phyloP scores from a whole-genome alignment of 1,140 invertebrate genomes.

The Papilio machaon region DNA sequence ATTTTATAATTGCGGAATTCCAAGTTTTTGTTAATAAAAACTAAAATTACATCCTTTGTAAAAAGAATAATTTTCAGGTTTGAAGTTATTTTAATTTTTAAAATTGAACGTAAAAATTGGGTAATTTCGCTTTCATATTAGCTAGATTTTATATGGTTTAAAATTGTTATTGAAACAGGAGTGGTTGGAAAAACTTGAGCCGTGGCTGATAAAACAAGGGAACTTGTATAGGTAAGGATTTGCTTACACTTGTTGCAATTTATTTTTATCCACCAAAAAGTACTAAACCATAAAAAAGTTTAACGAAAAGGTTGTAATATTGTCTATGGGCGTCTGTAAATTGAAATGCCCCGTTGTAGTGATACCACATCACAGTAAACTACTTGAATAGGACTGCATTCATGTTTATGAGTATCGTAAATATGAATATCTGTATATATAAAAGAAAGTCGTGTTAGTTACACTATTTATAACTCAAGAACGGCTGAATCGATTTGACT shows the following conservation, averaged over 20 bases:
- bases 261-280: not conserved
- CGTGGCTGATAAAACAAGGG: constrained; percentile 75
- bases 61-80: not conserved
- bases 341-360: not conserved
- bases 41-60: not conserved
- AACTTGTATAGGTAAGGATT: constrained; percentile 74
- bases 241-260: constrained; percentile 47
- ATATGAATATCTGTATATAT: too few species aligned
- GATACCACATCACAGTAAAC: not conserved
- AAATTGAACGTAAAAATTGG: not conserved
- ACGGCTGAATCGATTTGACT: too few species aligned
- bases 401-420: not conserved
- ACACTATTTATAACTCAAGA: too few species aligned
- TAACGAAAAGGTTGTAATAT: not conserved
- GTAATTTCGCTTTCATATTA: not conserved
- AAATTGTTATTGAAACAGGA: constrained; percentile 51
- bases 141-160: not conserved
- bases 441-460: too few species aligned
- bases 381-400: not conserved
- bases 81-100: not conserved
- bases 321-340: not conserved
- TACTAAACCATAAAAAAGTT: not conserved
- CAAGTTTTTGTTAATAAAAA: not conserved
- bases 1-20: not conserved
- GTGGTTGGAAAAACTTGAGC: constrained; percentile 71